Percentiles rank a stretch among this genome's conserved stretches.
These are phyloP conservation scores for Metalampra italica DNA, from an alignment of 2,888 invertebrate genomes.

Conservation along the genomic window DNA sequence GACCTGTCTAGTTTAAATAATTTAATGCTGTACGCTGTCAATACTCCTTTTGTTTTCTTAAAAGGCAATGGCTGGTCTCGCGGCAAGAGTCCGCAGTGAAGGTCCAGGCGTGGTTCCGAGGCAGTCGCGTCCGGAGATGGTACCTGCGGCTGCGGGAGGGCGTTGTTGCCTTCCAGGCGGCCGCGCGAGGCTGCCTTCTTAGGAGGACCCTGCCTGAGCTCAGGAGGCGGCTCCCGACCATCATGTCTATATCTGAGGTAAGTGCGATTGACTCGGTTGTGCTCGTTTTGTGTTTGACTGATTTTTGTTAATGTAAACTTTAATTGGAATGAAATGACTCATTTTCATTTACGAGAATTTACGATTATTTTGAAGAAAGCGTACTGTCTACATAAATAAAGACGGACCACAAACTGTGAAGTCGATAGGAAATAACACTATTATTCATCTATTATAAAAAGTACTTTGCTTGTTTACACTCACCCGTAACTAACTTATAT, in stretches of 20 bases:
- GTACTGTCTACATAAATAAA: too few species aligned
- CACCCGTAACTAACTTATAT: background rate
- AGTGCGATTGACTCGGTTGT: constrained; percentile 11
- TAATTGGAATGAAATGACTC: too few species aligned
- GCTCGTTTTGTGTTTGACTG: constrained; percentile 2
- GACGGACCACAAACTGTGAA: too few species aligned
- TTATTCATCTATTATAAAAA: too few species aligned
- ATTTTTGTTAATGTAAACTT: background rate
- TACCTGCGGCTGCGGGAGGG: constrained; percentile 80
- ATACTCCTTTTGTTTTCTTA: background rate
- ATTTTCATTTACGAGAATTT: too few species aligned
- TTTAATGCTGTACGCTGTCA: background rate
- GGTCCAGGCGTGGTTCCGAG: constrained; percentile 90
- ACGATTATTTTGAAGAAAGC: too few species aligned
- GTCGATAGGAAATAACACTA: too few species aligned
- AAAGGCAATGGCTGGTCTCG: constrained; percentile 65
- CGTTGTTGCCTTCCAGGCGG: constrained; percentile 84
- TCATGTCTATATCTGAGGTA: constrained; percentile 29
- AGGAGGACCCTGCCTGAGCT: constrained; percentile 75
- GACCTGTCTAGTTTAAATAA: too few species aligned
- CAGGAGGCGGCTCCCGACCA: constrained; percentile 30
- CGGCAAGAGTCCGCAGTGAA: constrained; percentile 80
- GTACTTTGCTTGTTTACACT: background rate
- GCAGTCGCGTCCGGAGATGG: constrained; percentile 82
- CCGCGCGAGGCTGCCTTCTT: constrained; percentile 82